phyloP scores from a whole-genome alignment of 2,113 vertebrate genomes.

The Sorex fumeus region DNA sequence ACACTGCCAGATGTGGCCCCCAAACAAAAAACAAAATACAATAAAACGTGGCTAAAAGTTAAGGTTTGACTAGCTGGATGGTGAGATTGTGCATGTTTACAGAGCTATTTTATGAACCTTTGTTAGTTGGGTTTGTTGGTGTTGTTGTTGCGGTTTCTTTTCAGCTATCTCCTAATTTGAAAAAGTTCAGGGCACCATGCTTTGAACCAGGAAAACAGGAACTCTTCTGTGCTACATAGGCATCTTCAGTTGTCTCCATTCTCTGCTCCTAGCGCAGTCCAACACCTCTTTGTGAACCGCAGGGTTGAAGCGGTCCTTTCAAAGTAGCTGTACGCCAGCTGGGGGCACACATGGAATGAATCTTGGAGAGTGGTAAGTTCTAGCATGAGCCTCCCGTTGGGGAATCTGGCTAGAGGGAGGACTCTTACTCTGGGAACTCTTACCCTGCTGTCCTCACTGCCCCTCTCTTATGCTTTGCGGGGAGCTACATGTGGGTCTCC shows the following conservation, averaged over 20 bases:
- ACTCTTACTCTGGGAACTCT: neutral
- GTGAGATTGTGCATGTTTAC: neutral
- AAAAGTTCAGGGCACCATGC: neutral
- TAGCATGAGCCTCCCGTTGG: neutral
- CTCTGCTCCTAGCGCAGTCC: neutral
- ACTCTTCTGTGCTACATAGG: neutral
- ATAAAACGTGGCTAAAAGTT: neutral
- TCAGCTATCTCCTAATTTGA: slow-evolving; percentile 33
- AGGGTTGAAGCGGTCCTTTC: neutral
- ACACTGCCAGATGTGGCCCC: too few species aligned
- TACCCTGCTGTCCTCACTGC: neutral
- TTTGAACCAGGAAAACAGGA: slow-evolving; percentile 38
- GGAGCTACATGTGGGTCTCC: neutral
- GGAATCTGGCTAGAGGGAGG: neutral
- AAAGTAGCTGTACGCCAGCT: neutral
- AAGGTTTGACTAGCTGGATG: slow-evolving; percentile 4
- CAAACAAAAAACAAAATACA: too few species aligned
- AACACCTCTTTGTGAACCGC: neutral
- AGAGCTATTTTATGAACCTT: neutral
- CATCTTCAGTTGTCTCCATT: neutral
- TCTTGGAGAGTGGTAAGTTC: neutral
- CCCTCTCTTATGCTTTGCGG: neutral
- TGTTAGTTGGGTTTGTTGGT: too few species aligned
- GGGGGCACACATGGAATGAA: neutral
- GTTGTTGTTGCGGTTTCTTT: too few species aligned